Base-by-base conservation (phyloP, 2,113 vertebrate species). In the Peromyscus polionotus region DNA sequence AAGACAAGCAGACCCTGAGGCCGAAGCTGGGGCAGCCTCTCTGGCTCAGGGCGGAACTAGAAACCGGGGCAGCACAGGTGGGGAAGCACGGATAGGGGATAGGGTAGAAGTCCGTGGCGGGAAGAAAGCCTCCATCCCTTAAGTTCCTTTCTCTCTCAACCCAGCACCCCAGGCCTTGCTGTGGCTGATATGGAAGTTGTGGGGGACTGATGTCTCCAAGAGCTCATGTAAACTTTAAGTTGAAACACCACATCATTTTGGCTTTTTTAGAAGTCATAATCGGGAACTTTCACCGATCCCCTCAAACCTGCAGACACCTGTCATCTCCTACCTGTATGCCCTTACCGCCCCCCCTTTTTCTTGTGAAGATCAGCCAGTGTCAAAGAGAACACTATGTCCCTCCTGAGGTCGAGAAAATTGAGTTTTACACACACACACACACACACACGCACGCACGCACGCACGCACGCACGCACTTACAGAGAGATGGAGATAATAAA, bases 351-450 rank as follows among this genome's bases (percentile, higher is more conserved):
- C 1, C 19, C 39, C 8, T 1, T 48, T 33, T 11, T 36, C 0
- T 26, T 3, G 22, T 5, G 5, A 51, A 88, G 4, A 9, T 5
- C 42, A 45, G 61, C 59, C 12, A 61, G 5, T 48, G 67, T 87
- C 96, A 92, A 5, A n/a, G 45, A 93, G 70, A 97, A 95, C 0
- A 73, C 91, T 90, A 79, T 72, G 20, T 68, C 54, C 70, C 85
- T 70, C 88, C 87, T 59, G 76, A 48, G 39, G 20, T 57, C 1
- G 9, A 33, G 6, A n/a, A 89, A 83, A 63, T 86, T n/a, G 22
- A 31, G 13, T 75, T 70, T n/a, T 36, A 84, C 22, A 59, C 51
- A 81, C 51, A 79, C 76, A 79, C 26, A 79, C 76, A 79, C 76
- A 79, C 14, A 79, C 76, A 79, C 76, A 79, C 26, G 17, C 45